Conservation (phyloP, 1,140 invertebrate species). For the Trypoxylus dichotomus region DNA sequence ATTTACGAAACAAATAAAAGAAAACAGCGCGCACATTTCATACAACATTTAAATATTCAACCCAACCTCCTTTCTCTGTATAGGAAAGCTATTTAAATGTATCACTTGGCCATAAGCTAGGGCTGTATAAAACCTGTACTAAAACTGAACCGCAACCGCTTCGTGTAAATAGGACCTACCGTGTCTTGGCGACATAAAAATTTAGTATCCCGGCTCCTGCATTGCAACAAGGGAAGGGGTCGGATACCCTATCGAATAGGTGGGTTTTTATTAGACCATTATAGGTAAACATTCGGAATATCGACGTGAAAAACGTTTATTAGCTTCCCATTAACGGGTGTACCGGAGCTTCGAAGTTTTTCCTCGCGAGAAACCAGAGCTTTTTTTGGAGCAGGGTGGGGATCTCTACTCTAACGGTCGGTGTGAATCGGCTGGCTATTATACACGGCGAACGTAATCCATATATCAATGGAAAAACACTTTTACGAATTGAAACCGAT, state of each 20-base stretch:
- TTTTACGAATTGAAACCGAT: neutral
- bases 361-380: neutral
- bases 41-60: too few species aligned
- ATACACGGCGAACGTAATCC: neutral
- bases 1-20: too few species aligned
- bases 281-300: conserved; percentile 11
- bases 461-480: neutral
- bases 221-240: neutral
- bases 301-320: neutral
- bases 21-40: too few species aligned
- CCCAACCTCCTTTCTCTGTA: too few species aligned
- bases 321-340: neutral
- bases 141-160: too few species aligned
- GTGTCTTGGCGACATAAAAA: neutral
- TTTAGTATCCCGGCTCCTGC: neutral
- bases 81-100: too few species aligned
- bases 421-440: neutral
- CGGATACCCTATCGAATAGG: neutral
- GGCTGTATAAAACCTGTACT: too few species aligned
- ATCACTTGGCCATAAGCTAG: too few species aligned
- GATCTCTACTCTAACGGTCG: neutral
- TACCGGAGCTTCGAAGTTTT: neutral
- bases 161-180: neutral
- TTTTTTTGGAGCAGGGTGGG: neutral
- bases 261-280: neutral